Percentiles rank a stretch among this genome's conserved stretches.
phyloP scores from a whole-genome alignment of 2,797 vertebrate species.

The Babyrousa celebensis region DNA sequence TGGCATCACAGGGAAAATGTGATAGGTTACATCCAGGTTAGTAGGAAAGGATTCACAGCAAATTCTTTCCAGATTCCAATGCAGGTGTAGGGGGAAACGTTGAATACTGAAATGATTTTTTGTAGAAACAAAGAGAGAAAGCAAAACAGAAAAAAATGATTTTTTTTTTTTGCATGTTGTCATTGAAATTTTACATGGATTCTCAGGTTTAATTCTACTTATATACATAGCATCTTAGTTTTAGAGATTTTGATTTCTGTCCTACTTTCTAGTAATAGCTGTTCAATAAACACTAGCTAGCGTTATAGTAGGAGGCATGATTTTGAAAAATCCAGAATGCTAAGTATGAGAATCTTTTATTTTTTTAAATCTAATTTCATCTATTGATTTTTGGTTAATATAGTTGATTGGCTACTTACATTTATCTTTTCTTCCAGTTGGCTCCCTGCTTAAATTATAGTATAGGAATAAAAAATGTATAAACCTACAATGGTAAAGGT shows the following conservation, averaged over 20 bases:
- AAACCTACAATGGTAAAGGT: neutral
- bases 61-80: neutral
- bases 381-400: constrained; percentile 21
- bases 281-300: neutral
- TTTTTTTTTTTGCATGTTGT: neutral
- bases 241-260: constrained; percentile 36
- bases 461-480: neutral
- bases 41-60: neutral
- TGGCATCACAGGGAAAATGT: neutral
- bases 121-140: no score
- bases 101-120: no score
- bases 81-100: neutral
- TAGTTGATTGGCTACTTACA: neutral
- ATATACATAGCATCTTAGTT: constrained; percentile 84
- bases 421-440: neutral
- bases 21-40: neutral
- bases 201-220: constrained; percentile 85
- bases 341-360: neutral
- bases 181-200: constrained; percentile 27
- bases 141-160: no score
- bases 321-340: constrained; percentile 13
- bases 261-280: neutral
- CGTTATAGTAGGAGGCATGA: neutral
- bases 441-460: neutral
- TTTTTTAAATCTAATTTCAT: constrained; percentile 4